Percentiles rank a stretch among this genome's conserved stretches.
These are phyloP conservation scores for Cirrhinus molitorella DNA, from an alignment of 2,797 vertebrate genomes.

Conservation along the genomic window DNA sequence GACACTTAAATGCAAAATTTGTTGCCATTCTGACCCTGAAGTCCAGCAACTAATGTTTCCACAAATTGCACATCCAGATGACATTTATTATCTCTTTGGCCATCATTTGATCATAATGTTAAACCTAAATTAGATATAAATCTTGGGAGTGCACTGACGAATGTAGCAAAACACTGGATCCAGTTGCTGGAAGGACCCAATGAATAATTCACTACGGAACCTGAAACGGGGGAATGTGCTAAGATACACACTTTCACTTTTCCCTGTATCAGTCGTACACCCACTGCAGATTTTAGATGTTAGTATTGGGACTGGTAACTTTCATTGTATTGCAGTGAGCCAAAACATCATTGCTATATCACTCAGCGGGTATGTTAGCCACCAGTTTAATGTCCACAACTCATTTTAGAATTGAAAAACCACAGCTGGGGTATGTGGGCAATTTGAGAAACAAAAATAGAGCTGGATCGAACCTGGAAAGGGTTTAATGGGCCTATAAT, in stretches of 20 bases:
- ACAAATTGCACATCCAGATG: not conserved
- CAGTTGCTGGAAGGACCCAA: slow-evolving; percentile 62
- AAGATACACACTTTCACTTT: slow-evolving; percentile 54
- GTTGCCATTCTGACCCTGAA: not conserved
- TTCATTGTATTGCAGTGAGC: slow-evolving; percentile 28
- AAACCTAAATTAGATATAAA: not conserved
- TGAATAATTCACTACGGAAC: slow-evolving; percentile 75
- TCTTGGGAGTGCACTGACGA: not conserved
- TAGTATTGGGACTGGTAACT: slow-evolving; percentile 24
- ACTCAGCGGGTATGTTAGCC: slow-evolving; percentile 17
- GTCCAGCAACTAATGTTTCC: not conserved
- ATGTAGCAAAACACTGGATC: slow-evolving; percentile 22
- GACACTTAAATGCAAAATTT: not conserved
- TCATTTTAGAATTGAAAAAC: slow-evolving; percentile 17
- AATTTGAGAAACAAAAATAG: slow-evolving; percentile 37
- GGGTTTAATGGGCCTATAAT: slow-evolving; percentile 42
- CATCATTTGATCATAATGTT: not conserved
- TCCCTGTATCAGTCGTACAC: not conserved
- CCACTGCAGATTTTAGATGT: slow-evolving; percentile 7
- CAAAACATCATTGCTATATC: slow-evolving; percentile 34
- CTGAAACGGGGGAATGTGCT: slow-evolving; percentile 69
- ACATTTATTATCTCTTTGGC: not conserved
- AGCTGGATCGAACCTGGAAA: slow-evolving; percentile 9
- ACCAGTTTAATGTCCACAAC: not conserved
- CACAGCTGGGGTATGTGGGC: slow-evolving; percentile 25